Conservation (phyloP, 2,888 invertebrate genomes). For the Hirtodrosophila confusa region DNA sequence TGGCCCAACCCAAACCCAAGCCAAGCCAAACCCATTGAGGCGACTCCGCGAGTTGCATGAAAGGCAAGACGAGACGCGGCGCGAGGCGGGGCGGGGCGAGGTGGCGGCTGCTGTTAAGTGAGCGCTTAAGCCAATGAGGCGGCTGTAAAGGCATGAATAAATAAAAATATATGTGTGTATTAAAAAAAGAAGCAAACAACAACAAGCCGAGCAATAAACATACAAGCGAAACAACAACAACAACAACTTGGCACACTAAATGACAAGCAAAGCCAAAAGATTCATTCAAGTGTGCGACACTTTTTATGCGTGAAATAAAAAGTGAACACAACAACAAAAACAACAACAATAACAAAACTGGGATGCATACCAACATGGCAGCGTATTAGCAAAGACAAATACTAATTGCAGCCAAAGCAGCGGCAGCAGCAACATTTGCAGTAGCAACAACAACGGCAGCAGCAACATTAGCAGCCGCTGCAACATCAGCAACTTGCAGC, state of each 20-base stretch:
- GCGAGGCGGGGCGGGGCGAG: too few species aligned
- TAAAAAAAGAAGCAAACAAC: slow-evolving; percentile 34
- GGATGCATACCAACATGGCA: slow-evolving; percentile 78
- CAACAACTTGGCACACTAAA: slow-evolving; percentile 29
- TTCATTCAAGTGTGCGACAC: slow-evolving; percentile 76
- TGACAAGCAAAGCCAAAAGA: slow-evolving; percentile 51
- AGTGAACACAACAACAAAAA: slow-evolving; percentile 30
- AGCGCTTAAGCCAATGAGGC: slow-evolving; percentile 66
- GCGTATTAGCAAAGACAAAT: slow-evolving; percentile 81
- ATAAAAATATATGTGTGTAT: too few species aligned
- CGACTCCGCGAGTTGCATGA: slow-evolving; percentile 36
- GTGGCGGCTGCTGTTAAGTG: slow-evolving; percentile 66
- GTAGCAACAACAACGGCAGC: slow-evolving; percentile 29
- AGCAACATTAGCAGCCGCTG: slow-evolving; percentile 30
- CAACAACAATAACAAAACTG: slow-evolving; percentile 42
- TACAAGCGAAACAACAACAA: slow-evolving; percentile 54
- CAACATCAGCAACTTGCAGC: slow-evolving; percentile 40
- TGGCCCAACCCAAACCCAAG: slow-evolving; percentile 33
- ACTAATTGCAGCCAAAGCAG: slow-evolving; percentile 79
- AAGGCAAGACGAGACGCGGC: slow-evolving; percentile 8
- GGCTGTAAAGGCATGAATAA: slow-evolving; percentile 44
- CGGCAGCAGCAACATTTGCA: slow-evolving; percentile 53
- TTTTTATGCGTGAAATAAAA: slow-evolving; percentile 73
- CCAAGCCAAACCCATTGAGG: not conserved
- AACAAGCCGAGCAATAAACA: slow-evolving; percentile 58